A percentile compares a stretch with the other conserved stretches of the same genome.
phyloP scores from a whole-genome alignment of 64 coral and sea anemone species.

The Catalaphyllia jardinei region DNA sequence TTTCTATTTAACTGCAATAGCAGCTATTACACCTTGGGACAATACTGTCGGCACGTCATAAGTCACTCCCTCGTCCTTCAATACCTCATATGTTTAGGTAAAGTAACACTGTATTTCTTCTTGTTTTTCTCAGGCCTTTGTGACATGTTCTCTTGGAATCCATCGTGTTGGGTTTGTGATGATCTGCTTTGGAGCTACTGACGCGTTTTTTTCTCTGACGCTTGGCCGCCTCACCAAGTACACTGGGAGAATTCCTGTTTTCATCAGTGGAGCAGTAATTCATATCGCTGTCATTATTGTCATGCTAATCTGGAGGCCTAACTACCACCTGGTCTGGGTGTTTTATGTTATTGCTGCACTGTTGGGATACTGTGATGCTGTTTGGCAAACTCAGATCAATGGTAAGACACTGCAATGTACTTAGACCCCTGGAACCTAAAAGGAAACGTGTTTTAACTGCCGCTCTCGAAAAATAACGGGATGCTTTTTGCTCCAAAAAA shows the following conservation, averaged over 20 bases:
- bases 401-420: constrained; percentile 42
- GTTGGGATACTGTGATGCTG: constrained; percentile 91
- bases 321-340: constrained; percentile 72
- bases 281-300: constrained; percentile 77
- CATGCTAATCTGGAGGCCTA: constrained; percentile 86
- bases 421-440: neutral
- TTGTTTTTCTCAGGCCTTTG: constrained; percentile 76
- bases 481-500: too few relatives aligned
- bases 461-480: too few relatives aligned
- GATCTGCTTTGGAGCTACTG: constrained; percentile 97
- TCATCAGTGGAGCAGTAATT: constrained; percentile 81
- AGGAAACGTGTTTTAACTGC: too few relatives aligned
- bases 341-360: constrained; percentile 87
- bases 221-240: constrained; percentile 85
- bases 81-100: too few relatives aligned
- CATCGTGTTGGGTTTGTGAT: constrained; percentile 95
- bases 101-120: neutral
- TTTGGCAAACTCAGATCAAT: constrained; percentile 99
- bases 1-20: too few relatives aligned
- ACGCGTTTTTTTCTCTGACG: constrained; percentile 82
- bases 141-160: constrained; percentile 89
- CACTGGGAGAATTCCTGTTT: constrained; percentile 83
- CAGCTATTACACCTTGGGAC: too few relatives aligned
- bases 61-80: too few relatives aligned
- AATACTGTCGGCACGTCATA: too few relatives aligned